Evolutionary conservation across 2,113 vertebrate species (phyloP).

Genomic region (Menura novaehollandiae): DNA sequence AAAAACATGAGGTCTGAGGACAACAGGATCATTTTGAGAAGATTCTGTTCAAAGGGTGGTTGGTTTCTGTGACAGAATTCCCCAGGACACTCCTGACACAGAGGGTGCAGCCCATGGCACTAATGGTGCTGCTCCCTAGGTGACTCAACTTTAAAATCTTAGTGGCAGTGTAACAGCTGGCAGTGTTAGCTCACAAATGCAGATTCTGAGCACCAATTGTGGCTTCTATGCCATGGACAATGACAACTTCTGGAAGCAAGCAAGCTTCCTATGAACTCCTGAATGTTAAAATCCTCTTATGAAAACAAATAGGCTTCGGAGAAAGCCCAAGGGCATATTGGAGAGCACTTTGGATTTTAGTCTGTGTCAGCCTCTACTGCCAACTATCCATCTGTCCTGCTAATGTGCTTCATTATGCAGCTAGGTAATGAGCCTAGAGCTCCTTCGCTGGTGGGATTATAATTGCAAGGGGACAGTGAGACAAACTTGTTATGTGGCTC

Average conservation of each 20-base stretch:
- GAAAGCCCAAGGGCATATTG: constrained; percentile 32
- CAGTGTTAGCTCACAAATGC: neutral
- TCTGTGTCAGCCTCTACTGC: constrained; percentile 8
- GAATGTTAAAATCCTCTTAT: constrained; percentile 10
- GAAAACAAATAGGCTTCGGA: neutral
- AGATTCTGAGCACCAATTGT: neutral
- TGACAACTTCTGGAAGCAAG: neutral
- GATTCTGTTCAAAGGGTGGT: neutral
- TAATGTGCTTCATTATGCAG: constrained; percentile 22
- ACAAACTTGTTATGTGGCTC: neutral
- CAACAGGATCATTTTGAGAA: neutral
- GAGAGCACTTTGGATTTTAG: constrained; percentile 28
- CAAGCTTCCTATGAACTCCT: neutral
- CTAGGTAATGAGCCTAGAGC: constrained; percentile 5
- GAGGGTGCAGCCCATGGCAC: neutral
- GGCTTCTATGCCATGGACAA: neutral
- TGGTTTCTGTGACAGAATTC: neutral
- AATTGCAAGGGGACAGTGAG: neutral
- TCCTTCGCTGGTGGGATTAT: neutral
- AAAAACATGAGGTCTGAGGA: neutral
- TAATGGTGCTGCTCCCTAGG: neutral
- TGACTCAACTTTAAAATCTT: neutral
- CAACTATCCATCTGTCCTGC: constrained; percentile 37
- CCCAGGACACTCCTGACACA: neutral
- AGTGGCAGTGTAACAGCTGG: accelerated